These are phyloP conservation scores for Scleropages formosus DNA, from an alignment of 2,797 vertebrate genomes.

Conservation along the genomic window DNA sequence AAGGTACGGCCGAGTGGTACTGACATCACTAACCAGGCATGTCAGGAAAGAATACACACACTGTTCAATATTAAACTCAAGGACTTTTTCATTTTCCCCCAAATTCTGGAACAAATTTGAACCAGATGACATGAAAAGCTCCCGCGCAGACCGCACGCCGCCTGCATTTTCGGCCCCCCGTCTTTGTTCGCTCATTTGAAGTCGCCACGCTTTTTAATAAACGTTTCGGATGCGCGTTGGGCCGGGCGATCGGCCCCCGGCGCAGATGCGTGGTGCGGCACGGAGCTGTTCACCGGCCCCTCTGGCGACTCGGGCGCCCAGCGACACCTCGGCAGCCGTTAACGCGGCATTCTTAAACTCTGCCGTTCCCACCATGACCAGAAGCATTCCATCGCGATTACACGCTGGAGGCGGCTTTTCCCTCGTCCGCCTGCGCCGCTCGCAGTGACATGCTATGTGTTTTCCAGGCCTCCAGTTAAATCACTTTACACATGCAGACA, in stretches of 20 bases:
- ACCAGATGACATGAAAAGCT: constrained; percentile 6
- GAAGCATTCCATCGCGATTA: constrained; percentile 18
- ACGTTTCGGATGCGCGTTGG: constrained; percentile 12
- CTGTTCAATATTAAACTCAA: not conserved
- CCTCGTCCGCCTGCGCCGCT: not conserved
- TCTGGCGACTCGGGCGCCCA: not conserved
- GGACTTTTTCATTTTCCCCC: constrained; percentile 10
- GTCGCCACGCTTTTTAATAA: not conserved
- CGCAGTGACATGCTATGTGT: not conserved
- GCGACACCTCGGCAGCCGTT: constrained; percentile 20
- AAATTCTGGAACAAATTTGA: constrained; percentile 21
- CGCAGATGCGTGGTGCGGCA: too few species aligned
- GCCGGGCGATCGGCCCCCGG: not conserved
- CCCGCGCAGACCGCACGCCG: not conserved
- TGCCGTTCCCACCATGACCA: not conserved
- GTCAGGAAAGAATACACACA: not conserved
- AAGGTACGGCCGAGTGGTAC: not conserved
- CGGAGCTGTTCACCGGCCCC: not conserved
- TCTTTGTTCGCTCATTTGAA: not conserved
- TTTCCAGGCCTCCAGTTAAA: constrained; percentile 5
- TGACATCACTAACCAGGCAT: not conserved
- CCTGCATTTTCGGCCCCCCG: not conserved
- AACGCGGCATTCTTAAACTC: constrained; percentile 12
- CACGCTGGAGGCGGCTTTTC: not conserved
- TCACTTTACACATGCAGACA: constrained; percentile 5